Conservation (phyloP, 2,113 vertebrate genomes). For the Axis porcinus region DNA sequence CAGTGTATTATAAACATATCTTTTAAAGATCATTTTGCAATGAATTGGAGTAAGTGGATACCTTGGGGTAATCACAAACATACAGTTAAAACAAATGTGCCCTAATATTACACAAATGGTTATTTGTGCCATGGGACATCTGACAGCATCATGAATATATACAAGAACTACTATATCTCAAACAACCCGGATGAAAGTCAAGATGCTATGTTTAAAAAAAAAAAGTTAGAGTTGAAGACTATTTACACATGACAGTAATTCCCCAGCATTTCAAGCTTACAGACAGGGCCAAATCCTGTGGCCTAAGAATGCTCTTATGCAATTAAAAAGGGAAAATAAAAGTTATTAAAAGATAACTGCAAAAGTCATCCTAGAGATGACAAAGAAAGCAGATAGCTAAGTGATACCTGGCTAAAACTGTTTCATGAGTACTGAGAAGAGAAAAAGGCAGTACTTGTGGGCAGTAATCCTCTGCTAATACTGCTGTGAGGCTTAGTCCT, state of each 20-base stretch:
- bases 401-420: neutral
- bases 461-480: neutral
- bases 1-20: neutral
- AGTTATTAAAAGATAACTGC: neutral
- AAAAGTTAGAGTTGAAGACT: neutral
- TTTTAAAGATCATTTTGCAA: slow-evolving; percentile 16
- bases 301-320: neutral
- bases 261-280: neutral
- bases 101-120: neutral
- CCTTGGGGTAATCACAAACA: neutral
- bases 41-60: neutral
- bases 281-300: neutral
- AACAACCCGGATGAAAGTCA: neutral
- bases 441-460: neutral
- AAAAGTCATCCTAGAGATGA: neutral
- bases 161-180: neutral
- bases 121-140: neutral
- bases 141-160: neutral
- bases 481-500: neutral
- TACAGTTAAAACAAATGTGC: neutral
- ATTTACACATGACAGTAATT: neutral
- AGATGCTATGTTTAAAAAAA: neutral
- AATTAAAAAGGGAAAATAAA: neutral
- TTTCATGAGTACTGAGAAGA: neutral
- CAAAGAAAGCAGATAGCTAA: neutral